Base-by-base conservation (phyloP, 2,888 invertebrate genomes). In the Galerucella nymphaeae region DNA sequence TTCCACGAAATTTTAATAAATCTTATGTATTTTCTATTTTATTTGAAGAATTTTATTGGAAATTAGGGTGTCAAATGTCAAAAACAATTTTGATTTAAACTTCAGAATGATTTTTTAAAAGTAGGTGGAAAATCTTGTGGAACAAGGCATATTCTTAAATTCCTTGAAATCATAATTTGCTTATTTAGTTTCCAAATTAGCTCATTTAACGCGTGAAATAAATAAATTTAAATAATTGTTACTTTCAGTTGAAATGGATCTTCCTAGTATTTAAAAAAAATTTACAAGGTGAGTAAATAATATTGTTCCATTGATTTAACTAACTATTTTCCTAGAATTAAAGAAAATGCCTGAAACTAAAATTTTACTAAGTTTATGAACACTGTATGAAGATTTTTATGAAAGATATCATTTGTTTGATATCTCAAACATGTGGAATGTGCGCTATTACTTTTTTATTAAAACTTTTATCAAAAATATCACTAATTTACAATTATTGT, bases 401-500 rank as follows among this genome's bases (percentile, higher is more conserved):
- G 80, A 81, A 80, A 81, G 80, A 80, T 80, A 50, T 75, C 69
- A 72, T 73, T 61, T 71, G 72, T 55, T 48, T 41, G 14, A 55
- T 73, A 70, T 76, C 74, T 75, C 76, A 72, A 75, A 38, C 70
- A 45, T 55, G 72, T 72, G 79, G 79, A 80, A 79, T 79, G 80
- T 76, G 75, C 77, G 71, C 70, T 71, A 62, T 63, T 59, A 63
- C 45, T 62, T 55, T 74, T 41, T 74, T 41, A 8, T 62, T 53
- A 72, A 74, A 75, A 73, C 45, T 67, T 65, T 70, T 78, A 77
- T 77, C 78, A 79, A 79, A 79, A 80, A 78, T 79, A 79, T 79
- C 77, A 78, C 78, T 71, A 75, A 73, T 75, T 73, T 67, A 74
- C 74, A 66, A 72, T 77, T 62, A 76, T 79, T 76, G 75, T 76